These are phyloP conservation scores for Himalopsyche anomala DNA, from an alignment of 2,888 invertebrate genomes.

Conservation along the genomic window DNA sequence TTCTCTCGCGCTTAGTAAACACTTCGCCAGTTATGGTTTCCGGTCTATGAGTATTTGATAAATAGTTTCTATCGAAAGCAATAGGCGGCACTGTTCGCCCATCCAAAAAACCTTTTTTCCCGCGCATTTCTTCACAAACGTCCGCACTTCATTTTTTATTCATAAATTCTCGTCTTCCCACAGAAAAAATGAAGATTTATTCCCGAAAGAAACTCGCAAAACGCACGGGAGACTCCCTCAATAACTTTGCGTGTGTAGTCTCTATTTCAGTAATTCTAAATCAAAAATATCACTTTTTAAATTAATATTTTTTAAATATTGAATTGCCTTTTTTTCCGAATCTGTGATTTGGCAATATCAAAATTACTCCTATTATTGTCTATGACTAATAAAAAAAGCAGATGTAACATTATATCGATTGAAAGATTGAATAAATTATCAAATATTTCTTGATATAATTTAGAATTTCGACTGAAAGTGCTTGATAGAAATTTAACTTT, in stretches of 20 bases:
- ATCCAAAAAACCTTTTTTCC: constrained; percentile 7
- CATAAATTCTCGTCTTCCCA: constrained; percentile 35
- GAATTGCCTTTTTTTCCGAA: not conserved
- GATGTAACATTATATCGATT: no score
- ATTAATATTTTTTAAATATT: not conserved
- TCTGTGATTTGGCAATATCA: not conserved
- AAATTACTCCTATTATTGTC: no score
- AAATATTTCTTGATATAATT: no score
- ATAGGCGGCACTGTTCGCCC: constrained; percentile 26
- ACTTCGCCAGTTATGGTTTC: not conserved
- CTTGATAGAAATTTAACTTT: no score
- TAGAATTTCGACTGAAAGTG: no score
- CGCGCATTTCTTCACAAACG: constrained; percentile 7
- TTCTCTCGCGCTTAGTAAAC: no score
- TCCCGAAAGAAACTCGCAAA: constrained; percentile 11
- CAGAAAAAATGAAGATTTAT: constrained; percentile 36
- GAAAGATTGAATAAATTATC: no score
- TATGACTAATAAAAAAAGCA: no score
- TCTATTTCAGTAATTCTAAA: constrained; percentile 13
- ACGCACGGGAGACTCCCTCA: constrained; percentile 23
- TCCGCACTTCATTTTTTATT: constrained; percentile 42
- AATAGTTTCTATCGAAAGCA: constrained; percentile 36
- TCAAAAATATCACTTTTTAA: not conserved
- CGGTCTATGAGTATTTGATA: not conserved
- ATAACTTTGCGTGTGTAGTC: constrained; percentile 18